Evolutionary conservation across 2,888 invertebrate genomes (phyloP).

Genomic region (Nomada flava): DNA sequence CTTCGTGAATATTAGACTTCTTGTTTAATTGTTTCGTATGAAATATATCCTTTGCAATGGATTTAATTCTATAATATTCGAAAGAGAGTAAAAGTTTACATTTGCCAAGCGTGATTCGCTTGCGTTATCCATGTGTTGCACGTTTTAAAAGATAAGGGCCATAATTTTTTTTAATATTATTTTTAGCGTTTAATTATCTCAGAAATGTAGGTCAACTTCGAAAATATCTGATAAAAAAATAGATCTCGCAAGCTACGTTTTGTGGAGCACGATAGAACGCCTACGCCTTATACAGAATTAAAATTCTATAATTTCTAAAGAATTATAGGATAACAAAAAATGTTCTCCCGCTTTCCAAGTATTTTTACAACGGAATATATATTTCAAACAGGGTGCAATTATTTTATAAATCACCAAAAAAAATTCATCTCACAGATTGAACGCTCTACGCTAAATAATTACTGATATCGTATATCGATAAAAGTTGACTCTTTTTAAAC

Average conservation of each 20-base stretch:
- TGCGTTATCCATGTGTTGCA: too few species aligned
- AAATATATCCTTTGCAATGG: too few species aligned
- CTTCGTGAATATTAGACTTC: too few species aligned
- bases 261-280: not conserved
- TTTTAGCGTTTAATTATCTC: not conserved
- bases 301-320: constrained; percentile 5
- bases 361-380: not conserved
- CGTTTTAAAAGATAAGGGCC: not conserved
- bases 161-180: not conserved
- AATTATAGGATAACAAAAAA: not conserved
- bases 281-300: not conserved
- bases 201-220: not conserved
- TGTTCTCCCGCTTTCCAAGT: not conserved
- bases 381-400: not conserved
- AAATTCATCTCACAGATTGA: not conserved
- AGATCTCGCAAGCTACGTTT: not conserved
- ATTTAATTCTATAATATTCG: too few species aligned
- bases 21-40: too few species aligned
- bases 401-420: not conserved
- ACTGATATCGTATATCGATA: not conserved
- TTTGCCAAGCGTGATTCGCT: not conserved
- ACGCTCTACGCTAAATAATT: not conserved
- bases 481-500: not conserved
- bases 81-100: not conserved
- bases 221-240: constrained; percentile 12